Base-by-base conservation (phyloP, 2,797 vertebrate genomes). In the Tiaroga cobitis region DNA sequence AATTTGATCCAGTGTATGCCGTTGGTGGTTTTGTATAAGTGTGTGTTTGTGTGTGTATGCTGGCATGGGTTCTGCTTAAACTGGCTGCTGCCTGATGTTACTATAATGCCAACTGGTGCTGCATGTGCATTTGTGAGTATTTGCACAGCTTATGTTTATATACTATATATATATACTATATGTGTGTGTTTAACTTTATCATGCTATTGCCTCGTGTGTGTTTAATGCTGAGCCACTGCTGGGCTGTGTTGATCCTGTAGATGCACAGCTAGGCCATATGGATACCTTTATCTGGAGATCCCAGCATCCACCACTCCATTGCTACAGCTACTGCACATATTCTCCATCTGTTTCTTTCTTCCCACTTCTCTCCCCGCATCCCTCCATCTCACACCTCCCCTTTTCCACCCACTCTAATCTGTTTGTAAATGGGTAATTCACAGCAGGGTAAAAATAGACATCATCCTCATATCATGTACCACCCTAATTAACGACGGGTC, bases 251-350 rank as follows among this genome's bases (percentile, higher is more conserved):
- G 67, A 54, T 87, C 72, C 86, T 81, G 80, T 89, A 88, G 68
- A 87, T 82, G 90, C 88, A 80, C 91, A 94, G 94, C 91, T 91
- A 93, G 92, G 92, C 94, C 95, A 95, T 95, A 95, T 95, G 94
- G 94, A 93, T 85, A 72, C 85, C 89, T 59, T 93, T 93, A 93
- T 94, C 94, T 94, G 92, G 94, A 93, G 93, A 95, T 92, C 92
- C 92, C 93, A 94, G 94, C 93, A 93, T 94, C 92, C 93, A 93
- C 93, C 94, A 89, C 92, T 93, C 91, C 92, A 92, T 90, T 93
- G 90, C 91, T 93, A 89, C 89, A 90, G 94, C 94, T 93, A 94
- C 94, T 94, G 94, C 86, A 92, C 91, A 90, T 85, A 86, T 87
- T 75, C 86, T 89, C 87, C 88, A 86, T 88, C 87, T 90, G 87